Conservation (phyloP, 2,113 vertebrate genomes). For the Maccullochella peelii region DNA sequence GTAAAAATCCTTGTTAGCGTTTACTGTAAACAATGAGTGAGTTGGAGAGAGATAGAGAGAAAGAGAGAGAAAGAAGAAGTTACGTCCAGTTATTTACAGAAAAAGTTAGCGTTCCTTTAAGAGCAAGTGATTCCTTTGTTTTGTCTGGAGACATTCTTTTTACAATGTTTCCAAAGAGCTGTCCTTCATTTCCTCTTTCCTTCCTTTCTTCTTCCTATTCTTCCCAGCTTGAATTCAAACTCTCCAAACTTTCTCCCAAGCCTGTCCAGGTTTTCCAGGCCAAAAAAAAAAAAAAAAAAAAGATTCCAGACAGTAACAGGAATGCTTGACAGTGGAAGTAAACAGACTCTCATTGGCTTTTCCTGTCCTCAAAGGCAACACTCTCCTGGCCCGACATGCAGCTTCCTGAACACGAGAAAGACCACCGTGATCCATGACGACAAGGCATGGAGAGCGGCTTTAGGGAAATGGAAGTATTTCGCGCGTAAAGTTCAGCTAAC, state of each 20-base stretch:
- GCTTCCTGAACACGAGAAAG: conserved; percentile 65
- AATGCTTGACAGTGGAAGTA: conserved; percentile 86
- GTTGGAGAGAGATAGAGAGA: conserved; percentile 54
- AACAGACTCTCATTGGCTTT: conserved; percentile 82
- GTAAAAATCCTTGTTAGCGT: conserved; percentile 93
- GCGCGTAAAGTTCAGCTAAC: conserved; percentile 41
- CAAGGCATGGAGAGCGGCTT: conserved; percentile 68
- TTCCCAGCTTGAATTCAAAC: conserved; percentile 1
- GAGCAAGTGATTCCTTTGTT: conserved; percentile 69
- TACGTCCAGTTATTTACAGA: conserved; percentile 85
- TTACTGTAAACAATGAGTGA: conserved; percentile 96
- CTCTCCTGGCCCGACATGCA: conserved; percentile 53
- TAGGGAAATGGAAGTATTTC: conserved; percentile 70
- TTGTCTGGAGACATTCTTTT: conserved; percentile 70
- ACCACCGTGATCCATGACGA: conserved; percentile 46
- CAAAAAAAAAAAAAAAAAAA: neutral
- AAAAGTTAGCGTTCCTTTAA: conserved; percentile 31
- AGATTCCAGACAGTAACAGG: conserved; percentile 81
- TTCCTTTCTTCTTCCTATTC: neutral
- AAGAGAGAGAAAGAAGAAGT: conserved; percentile 74
- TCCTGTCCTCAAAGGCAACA: conserved; percentile 55
- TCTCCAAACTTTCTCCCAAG: neutral
- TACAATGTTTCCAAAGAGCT: conserved; percentile 35
- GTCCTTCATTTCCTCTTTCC: conserved; percentile 17
- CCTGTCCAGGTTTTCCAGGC: conserved; percentile 26